Evolutionary conservation across 2,113 vertebrate genomes (phyloP), one percentile per base, ranked within the genome.

Genomic region (Ancistrus triradiatus): DNA sequence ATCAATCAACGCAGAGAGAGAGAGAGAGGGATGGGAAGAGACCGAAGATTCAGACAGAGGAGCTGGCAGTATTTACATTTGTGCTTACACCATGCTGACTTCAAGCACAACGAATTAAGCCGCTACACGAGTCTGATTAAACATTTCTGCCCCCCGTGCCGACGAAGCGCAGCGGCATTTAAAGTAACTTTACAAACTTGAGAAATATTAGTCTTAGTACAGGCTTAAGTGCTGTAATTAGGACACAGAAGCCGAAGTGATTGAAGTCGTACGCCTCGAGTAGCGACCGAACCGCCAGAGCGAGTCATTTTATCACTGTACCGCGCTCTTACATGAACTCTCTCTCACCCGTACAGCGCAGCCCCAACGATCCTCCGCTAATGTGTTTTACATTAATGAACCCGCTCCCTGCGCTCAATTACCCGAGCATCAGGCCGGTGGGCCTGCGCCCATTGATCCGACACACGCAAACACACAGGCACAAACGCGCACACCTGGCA

Each of bases 1-100:
- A 75, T 75, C 65, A 78, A 75, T 73, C 70, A 74, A 62, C 48
- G 51, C 46, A n/a, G 49, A 13, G 21, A 63, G 33, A 37, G 49
- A 38, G 33, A 40, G 21, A 14, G 44, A 49, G 3, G 9, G 31
- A 19, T 33, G 13, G 48, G 27, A 13, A 42, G 35, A 52, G 48
- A 52, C 8, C 7, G 6, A 17, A 11, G 24, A 31, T 19, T 38
- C 7, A 17, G 46, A n/a, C 18, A 13, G 46, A 2, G 21, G 13
- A 40, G 51, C 42, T 25, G 42, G 14, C 48, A 14, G 13, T 4
- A 18, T 40, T 51, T 51, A n/a, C 22, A n/a, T 21, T 43, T 63
- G 22, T 28, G 38, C 37, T 62, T 37, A 51, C 22, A 14, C 6
- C 2, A 42, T 40, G 19, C 5, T 4, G 15, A 3, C 11, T 21